phyloP scores from a whole-genome alignment of 2,113 vertebrate genomes.

The Seriola dumerili region DNA sequence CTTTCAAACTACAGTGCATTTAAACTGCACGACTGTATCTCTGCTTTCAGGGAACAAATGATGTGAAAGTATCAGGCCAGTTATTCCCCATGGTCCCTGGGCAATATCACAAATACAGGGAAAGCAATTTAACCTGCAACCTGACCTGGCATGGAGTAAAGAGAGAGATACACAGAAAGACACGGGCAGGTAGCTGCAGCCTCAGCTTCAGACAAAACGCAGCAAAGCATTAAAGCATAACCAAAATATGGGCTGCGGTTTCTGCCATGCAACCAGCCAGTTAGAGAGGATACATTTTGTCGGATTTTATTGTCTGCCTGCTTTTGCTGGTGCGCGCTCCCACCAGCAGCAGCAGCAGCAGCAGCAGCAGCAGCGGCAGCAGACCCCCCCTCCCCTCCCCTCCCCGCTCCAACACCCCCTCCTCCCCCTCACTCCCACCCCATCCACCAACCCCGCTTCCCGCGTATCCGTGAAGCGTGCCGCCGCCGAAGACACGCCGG shows the following conservation, averaged over 20 bases:
- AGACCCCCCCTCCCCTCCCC: neutral
- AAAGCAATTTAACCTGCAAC: constrained; percentile 60
- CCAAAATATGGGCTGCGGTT: constrained; percentile 53
- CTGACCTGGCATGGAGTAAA: constrained; percentile 46
- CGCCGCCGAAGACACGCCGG: constrained; percentile 69
- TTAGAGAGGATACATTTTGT: constrained; percentile 47
- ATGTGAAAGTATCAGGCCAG: constrained; percentile 37
- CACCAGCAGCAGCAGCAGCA: constrained; percentile 48
- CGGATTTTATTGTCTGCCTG: constrained; percentile 71
- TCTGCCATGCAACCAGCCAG: constrained; percentile 38
- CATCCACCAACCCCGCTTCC: constrained; percentile 32
- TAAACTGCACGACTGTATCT: constrained; percentile 4
- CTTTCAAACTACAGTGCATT: neutral
- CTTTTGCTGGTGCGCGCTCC: constrained; percentile 75
- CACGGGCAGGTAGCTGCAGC: neutral
- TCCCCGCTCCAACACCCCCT: constrained; percentile 2
- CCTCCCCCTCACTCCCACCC: constrained; percentile 43
- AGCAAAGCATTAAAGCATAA: constrained; percentile 61
- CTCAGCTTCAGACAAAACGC: constrained; percentile 20
- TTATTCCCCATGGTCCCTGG: constrained; percentile 1
- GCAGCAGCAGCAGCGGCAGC: constrained; percentile 18
- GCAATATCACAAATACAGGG: constrained; percentile 30
- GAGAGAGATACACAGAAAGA: neutral
- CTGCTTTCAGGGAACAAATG: constrained; percentile 5
- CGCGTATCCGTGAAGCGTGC: constrained; percentile 46